Base-by-base conservation (phyloP, 2,113 vertebrate species). In the Channa argus region DNA sequence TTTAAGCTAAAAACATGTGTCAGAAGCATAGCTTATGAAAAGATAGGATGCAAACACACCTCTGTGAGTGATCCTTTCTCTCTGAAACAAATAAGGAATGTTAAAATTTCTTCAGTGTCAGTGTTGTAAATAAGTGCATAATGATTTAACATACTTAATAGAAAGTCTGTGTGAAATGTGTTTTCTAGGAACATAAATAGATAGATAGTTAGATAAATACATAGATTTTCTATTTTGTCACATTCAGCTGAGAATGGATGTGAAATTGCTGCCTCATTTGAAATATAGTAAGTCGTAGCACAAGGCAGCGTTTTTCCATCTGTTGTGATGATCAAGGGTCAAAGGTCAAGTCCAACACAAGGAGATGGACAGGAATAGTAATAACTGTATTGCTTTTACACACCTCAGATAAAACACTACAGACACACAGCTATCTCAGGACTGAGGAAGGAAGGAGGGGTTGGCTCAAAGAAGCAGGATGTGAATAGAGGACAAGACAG, bases 401-500 rank as follows among this genome's bases (percentile, higher is more conserved):
- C 68, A 53, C 74, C 74, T 24, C 56, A 55, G 38, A 74, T 36
- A 12, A 33, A 24, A 24, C 24, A 24, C 24, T 24, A 15, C 49
- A 63, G 66, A 80, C 52, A 68, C 81, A 75, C 49, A 68, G 43
- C 13, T 68, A 56, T 67, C 60, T 78, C 44, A 34, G 62, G 54
- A 49, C 58, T 14, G 51, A 68, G 69, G 68, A 68, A 78, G 50
- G 43, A 43, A 60, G 56, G 46, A 77, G 72, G 72, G 75, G 67
- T 13, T 2, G 45, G 5, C 15, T 47, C 43, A 52, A 71, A 9
- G 53, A 76, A 38, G 66, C 82, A 77, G 79, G 76, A 87, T 77
- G 72, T 79, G 66, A 80, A 84, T 60, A 46, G 73, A 61, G 70
- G 86, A 87, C 73, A 74, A 83, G 80, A 76, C 66, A 86, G 65